Percentiles rank a stretch among this genome's conserved stretches.
These are phyloP conservation scores for Barypeithes pellucidus DNA, from an alignment of 2,888 invertebrate genomes.

Conservation along the genomic window DNA sequence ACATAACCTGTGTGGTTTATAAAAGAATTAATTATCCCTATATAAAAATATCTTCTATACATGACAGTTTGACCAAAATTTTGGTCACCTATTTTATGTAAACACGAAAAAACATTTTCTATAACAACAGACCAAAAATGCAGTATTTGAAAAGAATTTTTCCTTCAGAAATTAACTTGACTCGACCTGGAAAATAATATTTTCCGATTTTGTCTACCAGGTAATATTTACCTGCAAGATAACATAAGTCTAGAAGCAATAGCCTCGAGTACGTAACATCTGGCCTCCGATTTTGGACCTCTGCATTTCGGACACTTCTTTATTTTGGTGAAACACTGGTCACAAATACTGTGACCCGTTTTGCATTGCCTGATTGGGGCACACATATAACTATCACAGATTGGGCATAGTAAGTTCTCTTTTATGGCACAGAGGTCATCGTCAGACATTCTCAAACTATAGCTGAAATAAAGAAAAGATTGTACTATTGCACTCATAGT, in stretches of 20 bases:
- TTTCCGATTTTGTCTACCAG: too few relatives aligned
- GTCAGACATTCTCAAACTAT: conserved; percentile 11
- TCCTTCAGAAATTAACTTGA: too few relatives aligned
- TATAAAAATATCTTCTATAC: too few relatives aligned
- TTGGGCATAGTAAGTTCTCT: conserved; percentile 58
- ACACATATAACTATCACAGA: conserved; percentile 61
- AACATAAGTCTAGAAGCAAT: conserved; percentile 45
- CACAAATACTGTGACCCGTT: conserved; percentile 61
- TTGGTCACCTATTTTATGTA: too few relatives aligned
- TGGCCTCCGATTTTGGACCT: conserved; percentile 54
- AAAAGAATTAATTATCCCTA: too few relatives aligned
- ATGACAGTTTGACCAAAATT: too few relatives aligned
- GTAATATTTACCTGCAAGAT: conserved; percentile 52
- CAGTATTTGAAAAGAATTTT: too few relatives aligned
- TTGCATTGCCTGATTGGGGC: conserved; percentile 60
- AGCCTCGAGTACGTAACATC: conserved; percentile 60
- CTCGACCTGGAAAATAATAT: too few relatives aligned
- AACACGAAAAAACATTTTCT: too few relatives aligned
- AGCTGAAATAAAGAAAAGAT: neutral
- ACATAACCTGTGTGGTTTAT: too few relatives aligned
- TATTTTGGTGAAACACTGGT: conserved; percentile 56
- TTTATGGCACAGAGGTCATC: conserved; percentile 30
- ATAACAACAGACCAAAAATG: too few relatives aligned
- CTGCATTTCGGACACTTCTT: conserved; percentile 60
- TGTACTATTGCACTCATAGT: neutral